Percentiles rank a stretch among this genome's conserved stretches.
Conservation (phyloP, 2,113 vertebrate species). For the Phalacrocorax pelagicus region DNA sequence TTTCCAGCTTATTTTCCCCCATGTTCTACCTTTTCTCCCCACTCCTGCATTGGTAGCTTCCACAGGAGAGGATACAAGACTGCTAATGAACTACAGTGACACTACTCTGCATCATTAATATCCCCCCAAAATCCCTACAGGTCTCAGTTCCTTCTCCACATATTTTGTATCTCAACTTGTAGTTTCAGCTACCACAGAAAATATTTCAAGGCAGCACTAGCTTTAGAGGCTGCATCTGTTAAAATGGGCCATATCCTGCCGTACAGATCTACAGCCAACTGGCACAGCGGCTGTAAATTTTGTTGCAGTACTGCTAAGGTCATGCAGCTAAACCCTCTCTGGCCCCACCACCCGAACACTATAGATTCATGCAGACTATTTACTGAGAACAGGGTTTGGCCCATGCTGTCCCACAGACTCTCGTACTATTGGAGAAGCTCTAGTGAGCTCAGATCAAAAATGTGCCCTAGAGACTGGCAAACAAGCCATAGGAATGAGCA, state of each 20-base stretch:
- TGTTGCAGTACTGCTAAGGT: background rate
- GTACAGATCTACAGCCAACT: background rate
- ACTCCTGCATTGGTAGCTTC: background rate
- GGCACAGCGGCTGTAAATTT: background rate
- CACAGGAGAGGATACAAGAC: background rate
- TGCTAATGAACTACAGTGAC: background rate
- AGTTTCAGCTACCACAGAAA: background rate
- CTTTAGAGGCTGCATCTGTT: background rate
- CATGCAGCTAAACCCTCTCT: background rate
- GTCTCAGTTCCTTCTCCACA: background rate
- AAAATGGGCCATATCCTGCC: background rate
- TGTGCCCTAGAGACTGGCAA: background rate
- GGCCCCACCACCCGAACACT: background rate
- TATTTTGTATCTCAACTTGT: background rate
- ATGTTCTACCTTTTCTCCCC: background rate
- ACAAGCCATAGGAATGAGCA: background rate
- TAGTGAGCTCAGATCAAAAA: background rate
- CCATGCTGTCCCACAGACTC: background rate
- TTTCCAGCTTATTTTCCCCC: background rate
- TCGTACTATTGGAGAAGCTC: background rate
- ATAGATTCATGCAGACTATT: background rate
- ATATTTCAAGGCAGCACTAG: background rate
- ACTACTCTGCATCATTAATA: background rate
- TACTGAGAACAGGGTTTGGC: background rate
- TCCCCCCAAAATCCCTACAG: background rate